phyloP scores from a whole-genome alignment of 2,888 invertebrate species.

The Rotaria macrura region DNA sequence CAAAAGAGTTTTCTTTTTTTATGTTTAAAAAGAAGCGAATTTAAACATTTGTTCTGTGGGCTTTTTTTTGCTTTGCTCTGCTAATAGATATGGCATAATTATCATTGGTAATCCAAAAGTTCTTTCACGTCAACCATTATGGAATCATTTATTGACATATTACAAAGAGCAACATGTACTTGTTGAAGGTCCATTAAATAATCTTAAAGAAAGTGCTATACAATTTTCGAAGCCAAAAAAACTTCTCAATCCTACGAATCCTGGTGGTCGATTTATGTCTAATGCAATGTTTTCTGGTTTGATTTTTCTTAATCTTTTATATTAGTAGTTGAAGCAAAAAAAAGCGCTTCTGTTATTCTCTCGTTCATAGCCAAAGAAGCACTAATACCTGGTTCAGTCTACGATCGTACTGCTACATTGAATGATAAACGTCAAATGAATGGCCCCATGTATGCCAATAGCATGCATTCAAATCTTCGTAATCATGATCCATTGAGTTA shows the following conservation, averaged over 20 bases:
- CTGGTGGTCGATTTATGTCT: slow-evolving; percentile 9
- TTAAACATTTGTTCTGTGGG: too few species aligned
- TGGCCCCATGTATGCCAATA: neutral
- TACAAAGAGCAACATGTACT: slow-evolving; percentile 92
- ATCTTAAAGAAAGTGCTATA: slow-evolving; percentile 59
- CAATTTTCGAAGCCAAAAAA: slow-evolving; percentile 33
- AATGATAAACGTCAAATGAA: neutral
- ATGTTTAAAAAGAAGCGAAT: too few species aligned
- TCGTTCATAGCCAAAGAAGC: slow-evolving; percentile 23
- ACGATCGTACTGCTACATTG: neutral
- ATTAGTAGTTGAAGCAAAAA: neutral
- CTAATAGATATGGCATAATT: too few species aligned
- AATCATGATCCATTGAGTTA: slow-evolving; percentile 30
- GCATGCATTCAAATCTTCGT: neutral
- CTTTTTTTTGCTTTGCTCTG: neutral
- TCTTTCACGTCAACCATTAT: slow-evolving; percentile 87
- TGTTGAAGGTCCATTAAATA: slow-evolving; percentile 91
- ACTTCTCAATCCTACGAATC: slow-evolving; percentile 5
- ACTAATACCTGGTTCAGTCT: slow-evolving; percentile 18
- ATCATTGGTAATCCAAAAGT: slow-evolving; percentile 83
- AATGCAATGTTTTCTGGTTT: slow-evolving; percentile 10
- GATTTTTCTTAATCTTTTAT: too few species aligned
- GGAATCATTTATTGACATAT: slow-evolving; percentile 92
- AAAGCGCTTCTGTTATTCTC: too few species aligned
- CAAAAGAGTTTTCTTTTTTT: too few species aligned